Percentiles rank a stretch among this genome's conserved stretches.
Conservation (phyloP, 2,888 invertebrate genomes). For the Meta bourneti region DNA sequence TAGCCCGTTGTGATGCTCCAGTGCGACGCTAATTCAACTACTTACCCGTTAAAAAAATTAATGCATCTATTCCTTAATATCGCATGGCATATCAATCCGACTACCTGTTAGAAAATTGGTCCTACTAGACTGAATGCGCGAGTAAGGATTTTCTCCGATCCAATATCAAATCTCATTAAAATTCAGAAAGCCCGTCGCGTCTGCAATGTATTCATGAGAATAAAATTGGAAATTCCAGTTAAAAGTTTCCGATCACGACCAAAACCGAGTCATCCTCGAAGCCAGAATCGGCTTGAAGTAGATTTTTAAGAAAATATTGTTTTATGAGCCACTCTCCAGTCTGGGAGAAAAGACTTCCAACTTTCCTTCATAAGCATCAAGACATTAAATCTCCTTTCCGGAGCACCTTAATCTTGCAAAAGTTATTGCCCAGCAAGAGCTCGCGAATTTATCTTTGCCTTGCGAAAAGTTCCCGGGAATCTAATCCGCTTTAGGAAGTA, state of each 20-base stretch:
- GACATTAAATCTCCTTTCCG: not conserved
- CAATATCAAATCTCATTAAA: not conserved
- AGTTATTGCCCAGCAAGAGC: constrained; percentile 12
- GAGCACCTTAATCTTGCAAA: constrained; percentile 6
- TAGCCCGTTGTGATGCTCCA: no score
- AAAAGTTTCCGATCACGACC: not conserved
- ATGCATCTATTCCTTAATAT: no score
- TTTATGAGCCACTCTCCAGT: not conserved
- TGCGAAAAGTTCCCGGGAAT: not conserved
- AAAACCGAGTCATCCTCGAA: not conserved
- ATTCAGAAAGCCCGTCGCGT: not conserved
- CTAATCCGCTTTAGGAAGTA: not conserved
- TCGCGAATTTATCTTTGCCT: not conserved
- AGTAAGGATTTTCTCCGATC: not conserved
- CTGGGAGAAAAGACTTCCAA: constrained; percentile 5
- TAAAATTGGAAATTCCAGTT: not conserved
- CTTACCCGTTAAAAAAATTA: no score
- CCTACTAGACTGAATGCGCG: not conserved
- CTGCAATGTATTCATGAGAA: not conserved
- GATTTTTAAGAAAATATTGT: constrained; percentile 11
- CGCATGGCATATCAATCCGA: no score
- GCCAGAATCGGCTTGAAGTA: not conserved
- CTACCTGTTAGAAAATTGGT: no score
- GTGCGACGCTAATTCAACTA: no score
- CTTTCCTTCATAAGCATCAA: not conserved